These are phyloP conservation scores for Parazoanthus atlanticus DNA, from an alignment of 92 coral and sea anemone species.

Conservation along the genomic window DNA sequence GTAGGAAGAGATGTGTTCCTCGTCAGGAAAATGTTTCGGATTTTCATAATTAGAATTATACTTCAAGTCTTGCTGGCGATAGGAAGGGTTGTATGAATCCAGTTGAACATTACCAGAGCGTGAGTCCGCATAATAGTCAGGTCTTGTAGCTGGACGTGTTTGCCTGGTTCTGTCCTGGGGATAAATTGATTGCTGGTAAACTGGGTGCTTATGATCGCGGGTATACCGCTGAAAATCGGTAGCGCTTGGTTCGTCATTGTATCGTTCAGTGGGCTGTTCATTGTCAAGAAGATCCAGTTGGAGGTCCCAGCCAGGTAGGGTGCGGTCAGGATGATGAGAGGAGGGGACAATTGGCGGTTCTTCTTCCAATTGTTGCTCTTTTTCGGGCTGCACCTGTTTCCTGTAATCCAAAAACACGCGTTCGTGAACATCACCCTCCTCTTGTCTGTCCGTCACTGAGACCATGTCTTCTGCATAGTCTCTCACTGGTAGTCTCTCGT, in stretches of 20 bases:
- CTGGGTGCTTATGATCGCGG: neutral
- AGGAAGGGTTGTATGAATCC: neutral
- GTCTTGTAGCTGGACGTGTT: neutral
- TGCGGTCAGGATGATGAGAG: slow-evolving; percentile 25
- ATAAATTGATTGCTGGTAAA: neutral
- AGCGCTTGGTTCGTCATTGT: neutral
- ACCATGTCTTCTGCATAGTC: neutral
- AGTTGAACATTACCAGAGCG: neutral
- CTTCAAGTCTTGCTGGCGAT: neutral
- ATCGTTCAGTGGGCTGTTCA: neutral
- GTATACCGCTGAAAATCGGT: neutral
- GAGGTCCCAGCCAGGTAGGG: slow-evolving; percentile 38
- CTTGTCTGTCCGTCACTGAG: neutral
- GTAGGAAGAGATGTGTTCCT: neutral
- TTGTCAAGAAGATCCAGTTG: slow-evolving; percentile 5
- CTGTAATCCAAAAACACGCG: neutral
- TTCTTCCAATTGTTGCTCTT: neutral
- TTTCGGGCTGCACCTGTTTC: neutral
- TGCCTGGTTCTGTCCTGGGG: neutral
- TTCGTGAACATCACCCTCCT: neutral
- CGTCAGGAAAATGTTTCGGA: neutral
- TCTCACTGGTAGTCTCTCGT: neutral
- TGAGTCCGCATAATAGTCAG: neutral
- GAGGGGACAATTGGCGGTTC: slow-evolving; percentile 9
- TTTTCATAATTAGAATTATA: neutral